Percentiles rank a stretch among this genome's conserved stretches.
phyloP scores from a whole-genome alignment of 2,113 vertebrate genomes.

The Tachuris rubrigastra region DNA sequence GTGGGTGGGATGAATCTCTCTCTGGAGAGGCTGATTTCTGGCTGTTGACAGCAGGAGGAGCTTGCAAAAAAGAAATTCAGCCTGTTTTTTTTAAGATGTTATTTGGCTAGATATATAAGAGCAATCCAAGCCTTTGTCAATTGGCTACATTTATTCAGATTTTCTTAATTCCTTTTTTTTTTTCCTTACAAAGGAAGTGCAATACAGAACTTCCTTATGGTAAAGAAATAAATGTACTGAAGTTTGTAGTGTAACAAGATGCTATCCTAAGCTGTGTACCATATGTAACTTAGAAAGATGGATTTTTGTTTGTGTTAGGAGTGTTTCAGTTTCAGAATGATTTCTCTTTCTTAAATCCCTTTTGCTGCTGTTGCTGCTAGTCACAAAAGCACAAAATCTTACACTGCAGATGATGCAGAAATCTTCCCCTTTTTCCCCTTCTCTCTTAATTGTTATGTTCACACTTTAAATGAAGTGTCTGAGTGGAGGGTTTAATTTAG shows the following conservation, averaged over 20 bases:
- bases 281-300: background rate
- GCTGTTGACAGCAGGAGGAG: conserved; percentile 52
- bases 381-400: conserved; percentile 9
- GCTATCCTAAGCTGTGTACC: background rate
- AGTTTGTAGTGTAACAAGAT: background rate
- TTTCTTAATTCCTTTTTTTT: background rate
- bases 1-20: conserved; percentile 53
- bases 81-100: background rate
- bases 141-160: background rate
- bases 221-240: conserved; percentile 21
- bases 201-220: background rate
- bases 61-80: background rate
- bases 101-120: background rate
- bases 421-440: conserved; percentile 1
- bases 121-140: background rate
- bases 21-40: conserved; percentile 21
- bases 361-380: conserved; percentile 4
- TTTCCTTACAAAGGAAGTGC: background rate
- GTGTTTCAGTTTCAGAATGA: background rate
- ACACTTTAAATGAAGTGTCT: conserved; percentile 63
- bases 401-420: conserved; percentile 12
- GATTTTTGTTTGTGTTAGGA: background rate
- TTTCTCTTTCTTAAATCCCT: background rate
- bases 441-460: conserved; percentile 70
- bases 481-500: conserved; percentile 72